These are phyloP conservation scores for Seriola aureovittata DNA, from an alignment of 2,113 vertebrate species.

Conservation along the genomic window DNA sequence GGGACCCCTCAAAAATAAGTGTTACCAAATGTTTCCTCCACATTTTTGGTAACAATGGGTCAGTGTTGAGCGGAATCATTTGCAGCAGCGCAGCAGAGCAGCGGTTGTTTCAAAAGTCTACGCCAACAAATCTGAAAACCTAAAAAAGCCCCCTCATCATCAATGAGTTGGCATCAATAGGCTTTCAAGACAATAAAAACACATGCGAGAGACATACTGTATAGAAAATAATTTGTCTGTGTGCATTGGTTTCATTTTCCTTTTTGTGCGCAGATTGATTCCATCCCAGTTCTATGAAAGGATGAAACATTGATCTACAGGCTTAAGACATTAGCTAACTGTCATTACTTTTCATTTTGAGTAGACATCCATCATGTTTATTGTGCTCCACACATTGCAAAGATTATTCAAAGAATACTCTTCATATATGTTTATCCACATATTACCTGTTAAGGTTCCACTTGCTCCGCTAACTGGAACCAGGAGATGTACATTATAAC, in stretches of 20 bases:
- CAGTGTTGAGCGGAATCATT: slow-evolving; percentile 73
- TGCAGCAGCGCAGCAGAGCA: slow-evolving; percentile 37
- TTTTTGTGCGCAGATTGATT: not conserved
- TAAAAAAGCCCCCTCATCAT: slow-evolving; percentile 26
- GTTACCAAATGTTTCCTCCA: slow-evolving; percentile 79
- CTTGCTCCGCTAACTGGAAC: slow-evolving; percentile 22
- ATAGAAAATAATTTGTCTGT: not conserved
- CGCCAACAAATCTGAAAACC: slow-evolving; percentile 44
- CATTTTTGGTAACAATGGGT: slow-evolving; percentile 75
- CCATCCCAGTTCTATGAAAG: slow-evolving; percentile 1
- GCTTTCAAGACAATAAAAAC: slow-evolving; percentile 31
- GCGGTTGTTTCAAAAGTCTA: slow-evolving; percentile 34
- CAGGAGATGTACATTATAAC: slow-evolving; percentile 16
- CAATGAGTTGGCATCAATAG: slow-evolving; percentile 20
- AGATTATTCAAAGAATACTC: not conserved
- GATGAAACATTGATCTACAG: not conserved
- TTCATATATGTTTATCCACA: slow-evolving; percentile 19
- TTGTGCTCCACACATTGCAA: not conserved
- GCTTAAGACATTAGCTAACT: not conserved
- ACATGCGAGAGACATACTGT: not conserved
- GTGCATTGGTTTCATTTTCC: slow-evolving; percentile 13
- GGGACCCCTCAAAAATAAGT: slow-evolving; percentile 75
- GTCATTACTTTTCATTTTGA: not conserved
- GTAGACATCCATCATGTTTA: not conserved
- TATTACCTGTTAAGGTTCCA: slow-evolving; percentile 22